A percentile compares a stretch with the other conserved stretches of the same genome.
Evolutionary conservation across 2,113 vertebrate genomes (phyloP).

Genomic region (Pyrgilauda ruficollis): DNA sequence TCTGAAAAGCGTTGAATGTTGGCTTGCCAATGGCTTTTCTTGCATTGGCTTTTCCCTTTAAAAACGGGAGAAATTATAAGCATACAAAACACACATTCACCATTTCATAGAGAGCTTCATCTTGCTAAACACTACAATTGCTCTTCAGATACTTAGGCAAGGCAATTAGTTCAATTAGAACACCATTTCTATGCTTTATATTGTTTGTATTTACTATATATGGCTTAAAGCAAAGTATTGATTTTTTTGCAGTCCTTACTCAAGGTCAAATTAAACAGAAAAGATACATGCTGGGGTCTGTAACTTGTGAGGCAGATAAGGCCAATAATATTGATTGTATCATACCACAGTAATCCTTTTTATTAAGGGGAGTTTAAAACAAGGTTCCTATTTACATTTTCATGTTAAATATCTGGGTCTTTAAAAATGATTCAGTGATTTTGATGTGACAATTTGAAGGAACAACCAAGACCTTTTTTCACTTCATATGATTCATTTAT

Average conservation of each 20-base stretch:
- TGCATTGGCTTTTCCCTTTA: neutral
- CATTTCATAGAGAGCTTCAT: conserved; percentile 8
- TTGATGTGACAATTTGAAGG: conserved; percentile 29
- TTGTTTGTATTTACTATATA: conserved; percentile 62
- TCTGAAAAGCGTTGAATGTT: neutral
- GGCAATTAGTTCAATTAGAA: conserved; percentile 64
- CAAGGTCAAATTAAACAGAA: conserved; percentile 77
- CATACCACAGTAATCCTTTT: conserved; percentile 77
- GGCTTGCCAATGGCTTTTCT: neutral
- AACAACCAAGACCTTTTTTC: neutral
- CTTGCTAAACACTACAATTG: neutral
- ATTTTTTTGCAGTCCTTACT: conserved; percentile 70
- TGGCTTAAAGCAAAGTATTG: conserved; percentile 66
- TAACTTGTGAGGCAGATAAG: conserved; percentile 67
- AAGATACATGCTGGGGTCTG: conserved; percentile 65
- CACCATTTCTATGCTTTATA: conserved; percentile 45
- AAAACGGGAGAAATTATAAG: neutral
- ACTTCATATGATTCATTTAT: conserved; percentile 8
- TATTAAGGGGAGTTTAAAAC: conserved; percentile 72
- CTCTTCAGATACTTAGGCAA: conserved; percentile 53
- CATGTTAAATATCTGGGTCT: conserved; percentile 68
- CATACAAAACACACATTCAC: neutral
- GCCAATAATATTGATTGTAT: conserved; percentile 79
- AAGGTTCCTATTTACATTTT: conserved; percentile 74
- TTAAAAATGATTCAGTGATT: conserved; percentile 20